Evolutionary conservation across 2,113 vertebrate species (phyloP).

Genomic region (Pangasianodon gigas): DNA sequence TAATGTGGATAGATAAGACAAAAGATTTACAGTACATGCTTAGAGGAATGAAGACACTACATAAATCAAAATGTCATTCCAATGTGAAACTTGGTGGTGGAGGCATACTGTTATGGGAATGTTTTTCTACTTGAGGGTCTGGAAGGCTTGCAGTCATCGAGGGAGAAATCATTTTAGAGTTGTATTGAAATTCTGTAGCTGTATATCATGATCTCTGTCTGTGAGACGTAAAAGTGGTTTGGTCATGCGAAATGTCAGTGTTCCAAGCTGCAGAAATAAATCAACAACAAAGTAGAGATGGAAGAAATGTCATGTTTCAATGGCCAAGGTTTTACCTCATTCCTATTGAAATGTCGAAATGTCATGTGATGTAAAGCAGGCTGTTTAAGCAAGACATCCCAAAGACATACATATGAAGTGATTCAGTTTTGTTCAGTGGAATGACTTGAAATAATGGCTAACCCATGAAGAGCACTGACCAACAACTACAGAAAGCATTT

Average conservation of each 20-base stretch:
- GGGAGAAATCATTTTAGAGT: neutral
- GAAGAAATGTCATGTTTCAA: neutral
- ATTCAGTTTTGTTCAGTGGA: neutral
- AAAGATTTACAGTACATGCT: neutral
- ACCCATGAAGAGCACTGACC: neutral
- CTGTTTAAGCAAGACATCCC: neutral
- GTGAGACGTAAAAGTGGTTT: conserved; percentile 1
- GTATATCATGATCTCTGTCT: neutral
- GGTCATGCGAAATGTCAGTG: conserved; percentile 16
- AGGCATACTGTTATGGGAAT: neutral
- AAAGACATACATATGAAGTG: neutral
- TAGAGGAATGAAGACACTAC: neutral
- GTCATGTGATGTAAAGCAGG: conserved; percentile 14
- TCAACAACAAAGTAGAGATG: conserved; percentile 1
- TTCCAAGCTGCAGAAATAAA: neutral
- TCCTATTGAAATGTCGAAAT: neutral
- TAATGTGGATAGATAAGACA: neutral
- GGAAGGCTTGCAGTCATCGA: neutral
- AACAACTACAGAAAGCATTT: neutral
- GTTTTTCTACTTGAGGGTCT: neutral
- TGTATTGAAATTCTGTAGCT: conserved; percentile 5
- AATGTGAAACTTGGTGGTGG: neutral
- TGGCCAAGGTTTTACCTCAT: conserved; percentile 20
- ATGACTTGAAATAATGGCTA: neutral
- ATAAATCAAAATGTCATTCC: neutral